Evolutionary conservation across 2,888 invertebrate genomes (phyloP).

Genomic region (Eilema griseolum): DNA sequence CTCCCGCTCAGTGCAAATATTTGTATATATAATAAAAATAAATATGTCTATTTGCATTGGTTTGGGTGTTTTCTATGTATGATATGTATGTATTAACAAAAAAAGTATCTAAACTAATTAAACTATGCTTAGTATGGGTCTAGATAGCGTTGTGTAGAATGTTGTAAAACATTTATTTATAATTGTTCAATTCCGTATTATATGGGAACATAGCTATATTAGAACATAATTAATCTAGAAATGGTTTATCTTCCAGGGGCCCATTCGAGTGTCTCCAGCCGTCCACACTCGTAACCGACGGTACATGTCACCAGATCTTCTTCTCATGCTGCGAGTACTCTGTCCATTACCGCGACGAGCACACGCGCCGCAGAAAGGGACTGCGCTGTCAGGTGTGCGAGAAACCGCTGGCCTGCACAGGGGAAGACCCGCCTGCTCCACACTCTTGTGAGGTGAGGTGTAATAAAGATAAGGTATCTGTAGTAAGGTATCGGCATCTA

Average conservation of each 20-base stretch:
- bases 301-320: constrained; percentile 79
- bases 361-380: constrained; percentile 71
- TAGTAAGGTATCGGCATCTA: too few species aligned
- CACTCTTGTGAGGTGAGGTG: constrained; percentile 63
- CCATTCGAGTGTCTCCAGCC: constrained; percentile 81
- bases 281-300: constrained; percentile 64
- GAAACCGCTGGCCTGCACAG: constrained; percentile 60
- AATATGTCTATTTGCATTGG: too few species aligned
- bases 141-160: too few species aligned
- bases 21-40: too few species aligned
- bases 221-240: not conserved
- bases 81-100: too few species aligned
- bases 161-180: too few species aligned
- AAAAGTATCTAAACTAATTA: too few species aligned
- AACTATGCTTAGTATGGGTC: too few species aligned
- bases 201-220: too few species aligned
- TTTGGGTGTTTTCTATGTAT: too few species aligned
- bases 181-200: too few species aligned
- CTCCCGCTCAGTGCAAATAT: too few species aligned
- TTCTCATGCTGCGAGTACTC: constrained; percentile 84
- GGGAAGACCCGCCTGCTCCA: constrained; percentile 45
- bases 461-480: not conserved
- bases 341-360: constrained; percentile 73
- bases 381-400: constrained; percentile 81
- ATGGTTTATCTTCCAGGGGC: constrained; percentile 46